These are phyloP conservation scores for Myotis vivesi DNA, from an alignment of 2,797 vertebrate species.

Conservation along the genomic window DNA sequence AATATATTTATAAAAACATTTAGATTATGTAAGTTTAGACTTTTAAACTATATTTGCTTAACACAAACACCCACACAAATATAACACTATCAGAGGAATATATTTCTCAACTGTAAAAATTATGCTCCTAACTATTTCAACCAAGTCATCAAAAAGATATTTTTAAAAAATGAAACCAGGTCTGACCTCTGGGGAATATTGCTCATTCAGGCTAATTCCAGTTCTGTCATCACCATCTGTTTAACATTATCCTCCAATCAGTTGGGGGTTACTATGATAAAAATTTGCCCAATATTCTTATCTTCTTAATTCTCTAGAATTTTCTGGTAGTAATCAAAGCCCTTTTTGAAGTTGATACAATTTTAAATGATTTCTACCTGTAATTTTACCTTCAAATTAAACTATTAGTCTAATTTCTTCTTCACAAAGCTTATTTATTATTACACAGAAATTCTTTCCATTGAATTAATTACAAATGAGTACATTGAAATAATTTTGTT, in stretches of 20 bases:
- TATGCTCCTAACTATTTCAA: neutral
- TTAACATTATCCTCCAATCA: neutral
- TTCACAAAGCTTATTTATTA: neutral
- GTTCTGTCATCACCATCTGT: conserved; percentile 9
- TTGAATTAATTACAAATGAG: neutral
- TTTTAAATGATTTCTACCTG: neutral
- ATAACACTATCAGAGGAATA: neutral
- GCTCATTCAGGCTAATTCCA: conserved; percentile 40
- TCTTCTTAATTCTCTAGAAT: neutral
- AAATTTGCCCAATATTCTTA: neutral
- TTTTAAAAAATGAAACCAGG: conserved; percentile 41
- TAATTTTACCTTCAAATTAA: neutral
- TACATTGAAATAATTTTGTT: neutral
- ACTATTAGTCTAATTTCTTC: neutral
- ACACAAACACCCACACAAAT: neutral
- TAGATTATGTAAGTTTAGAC: neutral
- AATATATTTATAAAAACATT: neutral
- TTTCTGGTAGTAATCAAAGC: neutral
- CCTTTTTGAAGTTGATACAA: neutral
- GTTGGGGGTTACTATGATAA: neutral
- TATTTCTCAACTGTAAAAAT: neutral
- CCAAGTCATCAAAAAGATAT: conserved; percentile 31
- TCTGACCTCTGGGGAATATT: conserved; percentile 10
- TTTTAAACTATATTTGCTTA: neutral
- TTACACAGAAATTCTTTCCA: neutral